A percentile compares a stretch with the other conserved stretches of the same genome.
Evolutionary conservation across 2,797 vertebrate genomes (phyloP).

Genomic region (Dallia pectoralis): DNA sequence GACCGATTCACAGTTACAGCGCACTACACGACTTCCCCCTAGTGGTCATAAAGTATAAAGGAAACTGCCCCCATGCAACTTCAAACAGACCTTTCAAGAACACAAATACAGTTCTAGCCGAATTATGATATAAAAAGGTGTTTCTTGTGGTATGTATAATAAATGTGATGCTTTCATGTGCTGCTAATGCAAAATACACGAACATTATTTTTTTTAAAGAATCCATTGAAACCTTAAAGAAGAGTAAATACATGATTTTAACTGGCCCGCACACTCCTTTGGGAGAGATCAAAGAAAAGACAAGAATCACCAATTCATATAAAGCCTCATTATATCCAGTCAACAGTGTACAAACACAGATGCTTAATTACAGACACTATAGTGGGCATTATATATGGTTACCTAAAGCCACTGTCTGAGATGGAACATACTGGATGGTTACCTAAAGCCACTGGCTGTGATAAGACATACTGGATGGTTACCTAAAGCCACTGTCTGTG

Average conservation of each 20-base stretch:
- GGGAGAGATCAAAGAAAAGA: constrained; percentile 2
- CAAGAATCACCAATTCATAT: not conserved
- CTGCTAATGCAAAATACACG: not conserved
- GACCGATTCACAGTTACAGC: constrained; percentile 25
- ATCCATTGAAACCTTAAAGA: not conserved
- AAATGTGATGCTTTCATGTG: not conserved
- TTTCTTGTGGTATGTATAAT: not conserved
- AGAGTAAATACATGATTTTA: not conserved
- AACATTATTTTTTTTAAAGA: not conserved
- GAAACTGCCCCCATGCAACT: not conserved
- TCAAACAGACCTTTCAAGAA: not conserved
- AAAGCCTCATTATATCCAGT: not conserved
- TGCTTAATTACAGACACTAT: not conserved
- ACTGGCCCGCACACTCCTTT: not conserved
- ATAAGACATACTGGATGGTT: not conserved
- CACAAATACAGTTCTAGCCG: not conserved
- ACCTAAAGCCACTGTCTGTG: no score
- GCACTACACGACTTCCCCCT: constrained; percentile 54
- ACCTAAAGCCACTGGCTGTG: not conserved
- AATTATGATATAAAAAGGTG: not conserved
- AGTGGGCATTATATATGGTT: not conserved
- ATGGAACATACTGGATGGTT: not conserved
- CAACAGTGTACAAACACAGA: not conserved
- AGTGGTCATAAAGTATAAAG: constrained; percentile 54
- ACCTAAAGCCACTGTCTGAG: not conserved